Base-by-base conservation (phyloP, 2,797 vertebrate species). In the Poecilia velifera region DNA sequence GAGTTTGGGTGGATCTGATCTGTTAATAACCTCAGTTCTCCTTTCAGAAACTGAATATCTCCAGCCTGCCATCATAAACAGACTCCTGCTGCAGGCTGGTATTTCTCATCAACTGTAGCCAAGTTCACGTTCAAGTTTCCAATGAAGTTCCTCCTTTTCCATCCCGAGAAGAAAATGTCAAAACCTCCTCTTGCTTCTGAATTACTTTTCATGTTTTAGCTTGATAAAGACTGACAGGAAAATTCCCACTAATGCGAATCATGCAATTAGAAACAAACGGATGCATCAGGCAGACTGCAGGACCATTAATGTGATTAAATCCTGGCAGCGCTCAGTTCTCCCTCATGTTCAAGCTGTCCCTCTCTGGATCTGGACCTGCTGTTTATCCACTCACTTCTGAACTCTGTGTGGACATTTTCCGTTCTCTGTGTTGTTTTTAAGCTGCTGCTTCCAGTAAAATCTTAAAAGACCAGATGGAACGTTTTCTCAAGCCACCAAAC, bases 61-160 rank as follows among this genome's bases (percentile, higher is more conserved):
- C 82, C 59, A 79, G 39, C 55, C 84, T 84, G 84, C 83, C 85
- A 20, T 41, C 43, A 20, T 39, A 77, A 47, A 59, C 6, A 46
- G 0, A 76, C 81, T 82, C 82, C 81, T 72, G 72, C 79, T 85
- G 18, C 47, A 34, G 55, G n/a, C 34, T 49, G 47, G 55, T 8
- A 53, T 76, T 88, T 73, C 59, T 84, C 47, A 57, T 75, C 66
- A 7, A 74, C 25, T 3, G 36, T 25, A 73, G 22, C 62, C 53
- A 3, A 14, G 72, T 82, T 82, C 49, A 76, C 22, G 68, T 77
- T 55, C 4, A 34, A 25, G 16, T 79, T 86, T 82, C 22, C 73
- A 75, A 66, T 12, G 7, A 14, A 82, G 25, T 28, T 28, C 20
- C 68, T 46, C 12, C 13, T 46, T 16, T 71, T 14, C 14, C 39